Evolutionary conservation across 23 tunicate genomes (phyloP), one percentile per base, ranked within the genome.

Genomic region (Aplidium turbinatum): DNA sequence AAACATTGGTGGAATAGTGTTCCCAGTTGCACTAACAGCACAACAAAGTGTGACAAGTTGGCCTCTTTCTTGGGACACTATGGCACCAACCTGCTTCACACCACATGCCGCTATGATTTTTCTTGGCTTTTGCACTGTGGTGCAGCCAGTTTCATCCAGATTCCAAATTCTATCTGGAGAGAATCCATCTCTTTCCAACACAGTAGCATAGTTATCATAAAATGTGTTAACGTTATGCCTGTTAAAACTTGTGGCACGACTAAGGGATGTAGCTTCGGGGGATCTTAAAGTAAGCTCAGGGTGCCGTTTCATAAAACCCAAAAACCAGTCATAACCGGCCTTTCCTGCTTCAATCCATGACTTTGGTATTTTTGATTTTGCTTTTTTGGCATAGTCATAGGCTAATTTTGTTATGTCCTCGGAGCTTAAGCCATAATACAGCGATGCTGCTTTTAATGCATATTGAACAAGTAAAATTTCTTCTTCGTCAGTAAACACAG

Each of bases 21-120:
- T 63, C 18, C 70, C 70, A 13, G 46, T 63, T 21, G 70, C 70
- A 63, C 31, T 63, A 18, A 63, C 51, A 13, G 70, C 70, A 25
- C 48, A 27, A 30, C 19, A 13, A 18, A 27, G 31, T 63, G 70
- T 63, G 31, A 63, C 46, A 18, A 63, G 51, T 31, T 27, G 19
- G n/a, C 70, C 70, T 26, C 46, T 21, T 19, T 63, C 70, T 63
- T 6, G 16, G 6, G 70, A 63, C 5, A 31, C 31, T 5, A 63
- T 63, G 7, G 70, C 28, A 24, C 70, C 70, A 63, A 63, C 51
- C 18, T 63, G 46, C 50, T 42, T 42, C 11, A 16, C 50, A 13
- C 70, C 70, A 26, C n/a, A 26, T 63, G 28, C 51, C 30, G 70
- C 46, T 9, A 63, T 9, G 6, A 63, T 26, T 9, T 31, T 29